Conservation (phyloP, 2,888 invertebrate species). For the Andrena camellia region DNA sequence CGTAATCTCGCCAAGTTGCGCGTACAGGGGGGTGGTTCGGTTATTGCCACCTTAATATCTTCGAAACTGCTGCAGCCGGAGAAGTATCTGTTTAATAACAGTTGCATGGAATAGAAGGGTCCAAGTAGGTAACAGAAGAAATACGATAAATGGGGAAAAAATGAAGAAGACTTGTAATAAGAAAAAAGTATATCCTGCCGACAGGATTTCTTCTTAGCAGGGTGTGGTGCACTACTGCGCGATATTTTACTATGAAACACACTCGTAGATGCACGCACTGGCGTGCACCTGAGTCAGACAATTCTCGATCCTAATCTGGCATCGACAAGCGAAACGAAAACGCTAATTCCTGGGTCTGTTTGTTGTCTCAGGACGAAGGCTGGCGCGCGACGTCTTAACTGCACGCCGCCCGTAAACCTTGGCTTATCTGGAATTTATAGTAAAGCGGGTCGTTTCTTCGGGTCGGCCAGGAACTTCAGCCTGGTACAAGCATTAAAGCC, state of each 20-base stretch:
- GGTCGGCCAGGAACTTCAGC: conserved; percentile 65
- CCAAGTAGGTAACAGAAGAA: neutral
- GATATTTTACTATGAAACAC: no score
- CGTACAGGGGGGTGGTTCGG: neutral
- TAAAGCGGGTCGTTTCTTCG: conserved; percentile 77
- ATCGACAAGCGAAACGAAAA: conserved; percentile 68
- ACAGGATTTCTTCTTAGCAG: no score
- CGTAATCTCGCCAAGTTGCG: conserved; percentile 40
- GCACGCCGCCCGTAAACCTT: conserved; percentile 74
- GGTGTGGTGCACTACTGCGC: no score
- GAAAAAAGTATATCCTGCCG: neutral
- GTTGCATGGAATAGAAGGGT: neutral
- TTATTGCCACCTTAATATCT: conserved; percentile 21
- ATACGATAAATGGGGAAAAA: neutral
- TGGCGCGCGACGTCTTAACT: conserved; percentile 69
- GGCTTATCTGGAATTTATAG: conserved; percentile 81
- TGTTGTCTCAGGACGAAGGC: conserved; percentile 55
- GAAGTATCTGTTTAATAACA: conserved; percentile 13
- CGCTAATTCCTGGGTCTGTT: conserved; percentile 71
- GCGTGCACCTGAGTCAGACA: neutral
- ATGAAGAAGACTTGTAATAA: neutral
- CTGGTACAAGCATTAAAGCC: conserved; percentile 71
- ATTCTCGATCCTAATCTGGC: conserved; percentile 51
- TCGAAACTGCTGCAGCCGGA: neutral
- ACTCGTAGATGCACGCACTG: neutral